Conservation (phyloP, 2,888 invertebrate genomes). For the Apotomis betuletana region DNA sequence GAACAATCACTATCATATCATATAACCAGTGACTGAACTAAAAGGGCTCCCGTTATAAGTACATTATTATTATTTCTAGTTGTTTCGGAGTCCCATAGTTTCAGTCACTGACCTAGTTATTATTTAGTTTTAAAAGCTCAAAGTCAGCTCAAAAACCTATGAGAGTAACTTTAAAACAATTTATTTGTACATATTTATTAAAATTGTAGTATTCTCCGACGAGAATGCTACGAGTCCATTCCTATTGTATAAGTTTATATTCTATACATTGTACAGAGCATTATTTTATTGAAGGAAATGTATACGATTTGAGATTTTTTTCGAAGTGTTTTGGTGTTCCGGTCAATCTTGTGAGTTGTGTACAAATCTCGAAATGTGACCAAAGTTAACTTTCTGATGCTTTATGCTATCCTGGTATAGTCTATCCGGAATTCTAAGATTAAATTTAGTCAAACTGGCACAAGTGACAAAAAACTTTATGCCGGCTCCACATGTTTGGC, state of each 20-base stretch:
- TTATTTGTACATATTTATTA: conserved; percentile 66
- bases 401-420: conserved; percentile 11
- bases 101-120: conserved; percentile 42
- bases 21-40: conserved; percentile 30
- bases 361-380: background rate
- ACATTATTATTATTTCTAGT: conserved; percentile 56
- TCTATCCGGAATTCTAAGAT: too few species aligned
- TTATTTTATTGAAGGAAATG: conserved; percentile 48
- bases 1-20: conserved; percentile 40
- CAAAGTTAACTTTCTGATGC: background rate
- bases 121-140: conserved; percentile 80
- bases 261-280: conserved; percentile 61
- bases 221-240: conserved; percentile 48
- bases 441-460: too few species aligned
- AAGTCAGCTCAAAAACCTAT: conserved; percentile 78
- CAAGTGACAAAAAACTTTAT: too few species aligned
- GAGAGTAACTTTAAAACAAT: conserved; percentile 45
- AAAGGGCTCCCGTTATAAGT: conserved; percentile 59
- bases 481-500: too few species aligned
- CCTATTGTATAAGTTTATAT: conserved; percentile 50
- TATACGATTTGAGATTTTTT: conserved; percentile 10
- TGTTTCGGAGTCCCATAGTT: conserved; percentile 49
- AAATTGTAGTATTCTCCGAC: conserved; percentile 44
- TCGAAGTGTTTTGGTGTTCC: conserved; percentile 8
- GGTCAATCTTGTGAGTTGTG: conserved; percentile 1